Evolutionary conservation across 2,113 vertebrate genomes (phyloP).

Genomic region (Lamprotornis superbus): DNA sequence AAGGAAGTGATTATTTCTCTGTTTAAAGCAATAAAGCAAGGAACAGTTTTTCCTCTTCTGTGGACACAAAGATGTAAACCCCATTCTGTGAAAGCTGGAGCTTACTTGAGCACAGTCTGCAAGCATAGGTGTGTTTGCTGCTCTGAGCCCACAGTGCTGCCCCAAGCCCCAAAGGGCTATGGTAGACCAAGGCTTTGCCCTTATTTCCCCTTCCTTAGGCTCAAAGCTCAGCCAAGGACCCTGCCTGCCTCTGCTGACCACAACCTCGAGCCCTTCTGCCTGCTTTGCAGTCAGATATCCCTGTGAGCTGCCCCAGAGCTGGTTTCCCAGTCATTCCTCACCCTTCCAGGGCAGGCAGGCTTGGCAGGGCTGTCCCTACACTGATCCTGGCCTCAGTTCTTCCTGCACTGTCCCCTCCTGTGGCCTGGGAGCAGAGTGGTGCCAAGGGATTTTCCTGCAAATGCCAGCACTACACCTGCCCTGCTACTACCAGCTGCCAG

Average conservation of each 20-base stretch:
- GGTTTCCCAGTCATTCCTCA: neutral
- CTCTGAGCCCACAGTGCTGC: neutral
- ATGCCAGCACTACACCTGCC: conserved; percentile 2
- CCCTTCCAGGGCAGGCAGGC: neutral
- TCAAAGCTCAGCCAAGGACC: neutral
- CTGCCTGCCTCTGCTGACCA: neutral
- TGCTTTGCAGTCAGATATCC: neutral
- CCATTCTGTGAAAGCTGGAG: neutral
- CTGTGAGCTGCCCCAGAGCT: neutral
- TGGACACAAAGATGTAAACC: neutral
- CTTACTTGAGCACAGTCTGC: neutral
- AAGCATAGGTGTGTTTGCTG: neutral
- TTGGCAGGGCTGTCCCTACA: neutral
- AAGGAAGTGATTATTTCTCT: neutral
- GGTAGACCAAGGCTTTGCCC: neutral
- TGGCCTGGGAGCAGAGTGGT: neutral
- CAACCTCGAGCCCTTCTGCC: neutral
- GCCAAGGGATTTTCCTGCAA: conserved; percentile 3
- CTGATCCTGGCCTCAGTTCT: neutral
- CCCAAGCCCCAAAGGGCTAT: neutral
- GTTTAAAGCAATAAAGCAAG: neutral
- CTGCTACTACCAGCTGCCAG: conserved; percentile 55
- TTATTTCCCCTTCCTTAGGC: neutral
- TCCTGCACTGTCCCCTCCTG: neutral
- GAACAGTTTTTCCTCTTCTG: neutral